These are phyloP conservation scores for Lota lota DNA, from an alignment of 2,113 vertebrate genomes.

Conservation along the genomic window DNA sequence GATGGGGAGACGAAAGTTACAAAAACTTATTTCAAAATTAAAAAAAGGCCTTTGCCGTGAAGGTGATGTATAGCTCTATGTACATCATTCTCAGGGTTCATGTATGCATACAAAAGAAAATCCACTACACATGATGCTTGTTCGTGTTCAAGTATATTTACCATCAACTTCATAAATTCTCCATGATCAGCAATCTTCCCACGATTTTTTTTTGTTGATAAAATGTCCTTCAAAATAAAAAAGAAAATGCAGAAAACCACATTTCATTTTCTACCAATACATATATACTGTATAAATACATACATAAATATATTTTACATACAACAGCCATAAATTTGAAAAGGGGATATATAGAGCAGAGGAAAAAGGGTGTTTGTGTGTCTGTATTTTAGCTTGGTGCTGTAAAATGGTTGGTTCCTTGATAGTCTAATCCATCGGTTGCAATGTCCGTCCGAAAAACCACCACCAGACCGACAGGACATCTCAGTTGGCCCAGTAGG, in stretches of 20 bases:
- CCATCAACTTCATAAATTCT: conserved; percentile 61
- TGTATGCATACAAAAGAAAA: conserved; percentile 70
- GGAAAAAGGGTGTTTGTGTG: conserved; percentile 63
- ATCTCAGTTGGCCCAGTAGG: conserved; percentile 92
- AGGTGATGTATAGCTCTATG: conserved; percentile 71
- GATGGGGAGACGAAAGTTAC: conserved; percentile 70
- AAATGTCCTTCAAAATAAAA: conserved; percentile 77
- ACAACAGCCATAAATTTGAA: conserved; percentile 81
- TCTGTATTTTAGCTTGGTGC: conserved; percentile 64
- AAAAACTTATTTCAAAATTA: conserved; percentile 66
- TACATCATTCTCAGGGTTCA: conserved; percentile 66
- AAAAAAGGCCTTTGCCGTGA: conserved; percentile 71
- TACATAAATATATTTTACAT: conserved; percentile 85
- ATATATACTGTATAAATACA: conserved; percentile 85
- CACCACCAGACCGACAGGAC: background rate
- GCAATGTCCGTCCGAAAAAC: conserved; percentile 15
- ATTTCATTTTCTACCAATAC: conserved; percentile 81
- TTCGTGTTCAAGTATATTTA: conserved; percentile 77
- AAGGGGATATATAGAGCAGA: conserved; percentile 75
- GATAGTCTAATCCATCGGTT: conserved; percentile 46
- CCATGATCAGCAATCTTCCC: conserved; percentile 64
- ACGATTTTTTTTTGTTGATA: conserved; percentile 67
- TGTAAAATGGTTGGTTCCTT: conserved; percentile 63
- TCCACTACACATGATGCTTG: conserved; percentile 71
- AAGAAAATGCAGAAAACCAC: conserved; percentile 76